Conservation (phyloP, 2,888 invertebrate genomes). For the Poecilus cupreus region DNA sequence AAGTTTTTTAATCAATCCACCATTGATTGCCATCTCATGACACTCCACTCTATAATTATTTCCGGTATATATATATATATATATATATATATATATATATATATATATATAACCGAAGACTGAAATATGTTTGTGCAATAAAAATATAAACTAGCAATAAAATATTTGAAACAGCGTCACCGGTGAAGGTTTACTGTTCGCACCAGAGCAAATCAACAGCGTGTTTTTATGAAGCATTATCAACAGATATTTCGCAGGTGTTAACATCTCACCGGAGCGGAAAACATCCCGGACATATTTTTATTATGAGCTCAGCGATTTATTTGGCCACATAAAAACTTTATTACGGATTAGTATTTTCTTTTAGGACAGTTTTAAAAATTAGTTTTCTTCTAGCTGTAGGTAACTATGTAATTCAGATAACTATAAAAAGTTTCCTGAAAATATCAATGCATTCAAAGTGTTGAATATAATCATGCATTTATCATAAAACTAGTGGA, state of each 20-base stretch:
- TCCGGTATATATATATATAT: no score
- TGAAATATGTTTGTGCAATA: not conserved
- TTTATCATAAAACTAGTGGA: no score
- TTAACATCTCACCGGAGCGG: constrained; percentile 22
- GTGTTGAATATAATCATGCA: not conserved
- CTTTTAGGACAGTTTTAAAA: constrained; percentile 64
- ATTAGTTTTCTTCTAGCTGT: constrained; percentile 64
- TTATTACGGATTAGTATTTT: constrained; percentile 67
- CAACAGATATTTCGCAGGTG: constrained; percentile 37
- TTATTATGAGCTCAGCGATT: constrained; percentile 62
- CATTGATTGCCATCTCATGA: no score
- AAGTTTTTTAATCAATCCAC: no score
- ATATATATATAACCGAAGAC: not conserved
- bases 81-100: no score
- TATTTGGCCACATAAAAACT: constrained; percentile 66
- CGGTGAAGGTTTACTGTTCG: not conserved
- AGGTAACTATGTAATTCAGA: constrained; percentile 10
- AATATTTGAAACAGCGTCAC: not conserved
- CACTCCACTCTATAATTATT: no score
- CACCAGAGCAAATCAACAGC: constrained; percentile 17
- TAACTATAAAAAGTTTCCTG: constrained; percentile 8
- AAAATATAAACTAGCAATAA: not conserved
- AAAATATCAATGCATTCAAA: not conserved
- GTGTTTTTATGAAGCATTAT: constrained; percentile 36
- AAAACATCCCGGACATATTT: constrained; percentile 51